Evolutionary conservation across 1,140 invertebrate species (phyloP).

Genomic region (Chironomus tepperi): DNA sequence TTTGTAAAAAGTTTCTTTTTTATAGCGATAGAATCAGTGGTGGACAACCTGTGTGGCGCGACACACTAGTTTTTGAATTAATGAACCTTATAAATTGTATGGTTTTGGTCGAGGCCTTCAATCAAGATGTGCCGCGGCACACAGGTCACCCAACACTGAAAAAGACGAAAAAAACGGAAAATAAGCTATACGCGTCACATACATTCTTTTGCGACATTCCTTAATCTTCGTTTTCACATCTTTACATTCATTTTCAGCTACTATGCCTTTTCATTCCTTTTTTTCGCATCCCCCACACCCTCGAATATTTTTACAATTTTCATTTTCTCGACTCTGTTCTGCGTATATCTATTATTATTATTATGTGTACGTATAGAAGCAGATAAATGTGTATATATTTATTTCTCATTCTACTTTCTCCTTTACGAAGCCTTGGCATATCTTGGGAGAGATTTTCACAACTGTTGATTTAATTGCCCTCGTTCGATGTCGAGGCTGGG

Average conservation of each 20-base stretch:
- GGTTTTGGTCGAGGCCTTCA: too few relatives aligned
- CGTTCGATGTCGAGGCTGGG: background rate
- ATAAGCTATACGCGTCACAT: background rate
- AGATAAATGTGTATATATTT: too few relatives aligned
- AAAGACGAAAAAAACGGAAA: too few relatives aligned
- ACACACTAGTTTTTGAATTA: too few relatives aligned
- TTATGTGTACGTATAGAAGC: too few relatives aligned
- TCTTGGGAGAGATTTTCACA: background rate
- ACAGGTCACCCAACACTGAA: too few relatives aligned
- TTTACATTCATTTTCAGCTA: background rate
- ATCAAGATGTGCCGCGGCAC: too few relatives aligned
- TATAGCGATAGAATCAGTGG: too few relatives aligned
- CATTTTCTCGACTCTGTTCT: background rate
- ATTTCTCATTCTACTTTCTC: background rate
- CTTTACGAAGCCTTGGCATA: background rate
- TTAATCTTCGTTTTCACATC: background rate
- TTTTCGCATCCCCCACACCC: background rate
- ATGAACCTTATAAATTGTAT: too few relatives aligned
- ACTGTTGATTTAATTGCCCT: slow-evolving; percentile 11
- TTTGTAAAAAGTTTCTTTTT: too few relatives aligned
- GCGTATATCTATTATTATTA: too few relatives aligned
- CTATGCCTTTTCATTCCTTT: background rate
- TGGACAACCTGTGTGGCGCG: too few relatives aligned
- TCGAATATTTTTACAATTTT: background rate
- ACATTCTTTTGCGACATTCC: background rate